Base-by-base conservation (phyloP, 2,888 invertebrate species). In the Aplocera efformata region DNA sequence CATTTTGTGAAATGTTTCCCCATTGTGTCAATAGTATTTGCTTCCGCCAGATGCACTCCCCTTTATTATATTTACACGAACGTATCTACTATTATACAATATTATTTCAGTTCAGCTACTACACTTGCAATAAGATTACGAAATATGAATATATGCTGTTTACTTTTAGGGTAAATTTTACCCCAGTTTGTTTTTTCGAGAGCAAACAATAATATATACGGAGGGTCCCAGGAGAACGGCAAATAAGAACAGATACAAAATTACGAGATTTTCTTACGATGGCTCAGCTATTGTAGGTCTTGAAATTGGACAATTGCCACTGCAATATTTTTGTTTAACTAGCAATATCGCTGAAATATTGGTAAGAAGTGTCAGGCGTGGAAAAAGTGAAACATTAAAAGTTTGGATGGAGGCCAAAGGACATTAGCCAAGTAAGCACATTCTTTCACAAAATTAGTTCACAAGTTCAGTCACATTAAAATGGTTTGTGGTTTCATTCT, bases 81-180 rank as follows among this genome's bases (percentile, higher is more conserved):
- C 50, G 61, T 56, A 41, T 48, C 60, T 60, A 50, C 47, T 60
- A 65, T 62, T 56, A 41, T 48, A 59, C 59, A 50, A 46, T 60
- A 65, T 62, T 69, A 64, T 69, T 63, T 50, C 44, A 50, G 45
- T 17, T 17, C 13, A 17, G 13, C 13, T 17, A 17, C 47, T 46
- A 61, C 60, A 58, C 66, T 59, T 58, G 57, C 49, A 40, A 56
- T 42, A 50, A 62, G 55, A 67, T 67, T 69, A 65, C 46, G 50
- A 56, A 56, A 61, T 66, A 67, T 67, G 60, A 71, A 75, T 78
- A 66, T 43, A 36, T 33, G 26, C 26, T 48, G 55, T 50, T 55
- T 50, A 36, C 42, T 42, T 41, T 22, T 31, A 38, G 50, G 54
- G 50, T 50, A 38, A 28, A 41, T 28, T 46, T 42, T 31, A 33